Evolutionary conservation across 1,140 invertebrate species (phyloP), one percentile per base, ranked within the genome.

Genomic region (Micrasema minimum): DNA sequence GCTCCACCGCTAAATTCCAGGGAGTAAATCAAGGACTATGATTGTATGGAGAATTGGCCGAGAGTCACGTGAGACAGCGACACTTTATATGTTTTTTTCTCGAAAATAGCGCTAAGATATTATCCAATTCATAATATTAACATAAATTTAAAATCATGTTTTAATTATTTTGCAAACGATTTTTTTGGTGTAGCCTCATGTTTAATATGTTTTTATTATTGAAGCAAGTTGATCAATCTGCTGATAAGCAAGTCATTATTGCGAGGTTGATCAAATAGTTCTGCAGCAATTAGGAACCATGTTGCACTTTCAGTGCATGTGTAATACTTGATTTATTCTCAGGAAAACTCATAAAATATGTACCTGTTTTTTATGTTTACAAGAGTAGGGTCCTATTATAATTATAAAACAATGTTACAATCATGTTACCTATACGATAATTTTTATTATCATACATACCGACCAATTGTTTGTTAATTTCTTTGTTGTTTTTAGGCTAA

Each of bases 281-380:
- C 22, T 10, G 50, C 4, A 2, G 50, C 50, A 51, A 51, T 51
- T 51, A 51, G 50, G 18, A 22, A 16, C n/a, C 43, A 43, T 6
- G 18, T 9, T 45, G 2, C 9, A 51, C 50, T n/a, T 51, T 18
- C 50, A 51, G 12, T 51, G 20, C 50, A 51, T 23, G 22, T 51
- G 50, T 51, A 51, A 51, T 51, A 51, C 50, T 51, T 51, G 50
- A 51, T 51, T 51, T 57, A 37, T 57, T 57, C 37, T 57, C 20
- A n/a, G n/a, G n/a, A n/a, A n/a, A n/a, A n/a, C n/a, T n/a, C n/a
- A n/a, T n/a, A n/a, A n/a, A n/a, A n/a, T n/a, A n/a, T n/a, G n/a
- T n/a, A n/a, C n/a, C n/a, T n/a, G n/a, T n/a, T n/a, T n/a, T n/a
- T n/a, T n/a, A n/a, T n/a, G n/a, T n/a, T n/a, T n/a, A n/a, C n/a